Base-by-base conservation (phyloP, 2,797 vertebrate genomes). In the Sebastes nivosus region DNA sequence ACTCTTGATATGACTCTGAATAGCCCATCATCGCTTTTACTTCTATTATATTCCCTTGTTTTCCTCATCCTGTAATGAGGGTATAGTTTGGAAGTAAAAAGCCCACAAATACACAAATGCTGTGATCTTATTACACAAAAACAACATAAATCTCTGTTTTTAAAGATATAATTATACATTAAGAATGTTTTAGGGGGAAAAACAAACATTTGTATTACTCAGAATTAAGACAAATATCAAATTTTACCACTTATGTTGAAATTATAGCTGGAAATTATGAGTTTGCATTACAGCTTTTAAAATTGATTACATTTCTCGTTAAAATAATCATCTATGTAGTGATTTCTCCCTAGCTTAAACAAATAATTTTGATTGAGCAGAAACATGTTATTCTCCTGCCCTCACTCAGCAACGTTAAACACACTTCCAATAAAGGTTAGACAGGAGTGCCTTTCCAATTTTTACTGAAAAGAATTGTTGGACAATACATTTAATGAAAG, bases 1-100 rank as follows among this genome's bases (percentile, higher is more conserved):
- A 70, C 63, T 60, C 30, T 67, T 50, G 10, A 46, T 70, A 86
- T 36, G 9, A 63, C 5, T 8, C 42, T 30, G 36, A 86, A 77
- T 42, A 20, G 22, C 18, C n/a, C 20, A 58, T 70, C 57, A 54
- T 88, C 52, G 77, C n/a, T 18, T 25, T 65, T 78, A 64, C 11
- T 65, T 6, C 18, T 46, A 16, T 34, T 22, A 18, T 32, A 20
- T 18, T 36, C 1, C 20, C 1, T 77, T 27, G 12, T 59, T 34
- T 18, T 27, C 16, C 3, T 18, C 32, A 46, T n/a, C 67, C 29
- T 38, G 11, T 18, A 24, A 38, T 38, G 63, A 16, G n/a, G 13
- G 34, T 14, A n/a, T 38, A 8, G 34, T 63, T 34, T 36, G n/a
- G 32, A 36, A 36, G 60, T 63, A 63, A 63, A 3, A 3, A 29